Evolutionary conservation across 2,888 invertebrate species (phyloP).

Genomic region (Mythimna vitellina): DNA sequence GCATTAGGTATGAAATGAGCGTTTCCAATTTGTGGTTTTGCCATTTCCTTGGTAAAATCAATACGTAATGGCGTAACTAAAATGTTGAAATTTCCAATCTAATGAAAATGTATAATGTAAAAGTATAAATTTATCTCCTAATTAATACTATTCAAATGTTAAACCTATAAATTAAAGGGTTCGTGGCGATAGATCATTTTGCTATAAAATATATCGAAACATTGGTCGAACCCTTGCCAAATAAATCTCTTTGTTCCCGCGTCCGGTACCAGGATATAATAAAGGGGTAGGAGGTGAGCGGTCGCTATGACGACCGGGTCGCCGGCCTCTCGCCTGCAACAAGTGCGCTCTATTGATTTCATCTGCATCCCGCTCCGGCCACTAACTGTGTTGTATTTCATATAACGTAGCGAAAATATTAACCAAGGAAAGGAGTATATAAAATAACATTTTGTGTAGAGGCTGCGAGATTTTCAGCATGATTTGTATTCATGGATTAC

Average conservation of each 20-base stretch:
- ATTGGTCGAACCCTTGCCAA: neutral
- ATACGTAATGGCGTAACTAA: neutral
- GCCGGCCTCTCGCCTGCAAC: slow-evolving; percentile 66
- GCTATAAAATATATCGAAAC: neutral
- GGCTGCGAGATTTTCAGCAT: neutral
- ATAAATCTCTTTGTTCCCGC: slow-evolving; percentile 31
- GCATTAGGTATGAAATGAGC: neutral
- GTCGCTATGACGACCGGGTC: slow-evolving; percentile 72
- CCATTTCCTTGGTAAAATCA: neutral
- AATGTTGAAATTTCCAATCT: neutral
- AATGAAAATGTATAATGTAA: neutral
- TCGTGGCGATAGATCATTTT: neutral
- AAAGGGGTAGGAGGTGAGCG: slow-evolving; percentile 51
- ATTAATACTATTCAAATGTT: neutral
- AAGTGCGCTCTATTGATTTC: slow-evolving; percentile 74
- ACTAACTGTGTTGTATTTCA: slow-evolving; percentile 44
- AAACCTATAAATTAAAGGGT: neutral
- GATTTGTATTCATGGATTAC: neutral
- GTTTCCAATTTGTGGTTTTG: neutral
- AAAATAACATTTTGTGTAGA: slow-evolving; percentile 24
- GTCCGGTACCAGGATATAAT: slow-evolving; percentile 54
- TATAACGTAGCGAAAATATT: slow-evolving; percentile 30
- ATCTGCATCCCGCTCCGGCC: slow-evolving; percentile 64
- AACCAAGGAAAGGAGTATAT: slow-evolving; percentile 22
- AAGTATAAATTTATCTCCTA: slow-evolving; percentile 1